Conservation (phyloP, 2,797 vertebrate genomes). For the Morelia viridis region DNA sequence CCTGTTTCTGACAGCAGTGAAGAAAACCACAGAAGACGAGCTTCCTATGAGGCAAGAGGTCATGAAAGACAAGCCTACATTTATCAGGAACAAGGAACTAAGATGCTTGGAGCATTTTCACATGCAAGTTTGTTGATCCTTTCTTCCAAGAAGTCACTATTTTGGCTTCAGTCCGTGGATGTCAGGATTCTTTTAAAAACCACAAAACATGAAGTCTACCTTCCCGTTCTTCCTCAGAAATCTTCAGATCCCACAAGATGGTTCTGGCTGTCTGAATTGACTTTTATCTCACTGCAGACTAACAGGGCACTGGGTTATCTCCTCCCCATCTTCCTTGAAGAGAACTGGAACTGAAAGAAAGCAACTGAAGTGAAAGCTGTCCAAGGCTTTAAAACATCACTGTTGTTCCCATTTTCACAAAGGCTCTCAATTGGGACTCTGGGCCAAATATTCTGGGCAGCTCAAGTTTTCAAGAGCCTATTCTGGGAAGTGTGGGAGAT, state of each 20-base stretch:
- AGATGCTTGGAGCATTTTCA: background rate
- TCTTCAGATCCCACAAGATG: background rate
- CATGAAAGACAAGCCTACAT: background rate
- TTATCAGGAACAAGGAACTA: background rate
- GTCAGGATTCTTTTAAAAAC: background rate
- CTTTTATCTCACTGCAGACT: background rate
- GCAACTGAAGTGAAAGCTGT: background rate
- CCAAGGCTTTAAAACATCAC: background rate
- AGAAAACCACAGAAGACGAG: background rate
- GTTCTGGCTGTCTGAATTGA: background rate
- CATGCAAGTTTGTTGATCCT: background rate
- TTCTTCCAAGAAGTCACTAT: background rate
- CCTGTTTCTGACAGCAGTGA: background rate
- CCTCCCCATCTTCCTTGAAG: background rate
- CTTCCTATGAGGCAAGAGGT: background rate
- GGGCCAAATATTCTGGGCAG: background rate
- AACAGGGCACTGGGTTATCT: background rate
- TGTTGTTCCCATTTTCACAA: background rate
- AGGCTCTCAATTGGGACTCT: background rate
- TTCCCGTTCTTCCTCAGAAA: background rate
- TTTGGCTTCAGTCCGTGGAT: background rate
- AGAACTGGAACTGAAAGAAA: background rate
- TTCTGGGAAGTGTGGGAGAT: conserved; percentile 4
- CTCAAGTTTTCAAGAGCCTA: background rate
- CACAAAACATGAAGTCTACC: background rate